Evolutionary conservation across 2,888 invertebrate species (phyloP).

Genomic region (Cylindroiulus punctatus): DNA sequence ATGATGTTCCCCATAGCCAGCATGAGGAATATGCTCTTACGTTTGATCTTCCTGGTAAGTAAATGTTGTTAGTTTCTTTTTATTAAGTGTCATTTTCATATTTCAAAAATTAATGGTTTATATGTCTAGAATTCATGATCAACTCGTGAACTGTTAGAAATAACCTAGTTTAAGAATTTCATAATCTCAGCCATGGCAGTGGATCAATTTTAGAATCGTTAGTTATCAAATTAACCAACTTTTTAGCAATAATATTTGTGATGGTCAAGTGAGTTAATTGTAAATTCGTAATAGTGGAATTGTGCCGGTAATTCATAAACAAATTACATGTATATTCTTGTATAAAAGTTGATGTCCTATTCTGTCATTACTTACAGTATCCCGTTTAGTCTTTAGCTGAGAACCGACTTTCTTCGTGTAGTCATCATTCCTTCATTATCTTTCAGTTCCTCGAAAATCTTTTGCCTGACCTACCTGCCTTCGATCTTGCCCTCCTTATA

Average conservation of each 20-base stretch:
- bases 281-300: too few relatives aligned
- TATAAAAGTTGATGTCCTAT: too few relatives aligned
- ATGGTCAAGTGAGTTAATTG: too few relatives aligned
- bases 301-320: too few relatives aligned
- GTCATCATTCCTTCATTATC: constrained; percentile 49
- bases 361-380: too few relatives aligned
- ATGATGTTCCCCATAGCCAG: constrained; percentile 66
- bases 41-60: constrained; percentile 64
- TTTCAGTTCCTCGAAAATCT: constrained; percentile 54
- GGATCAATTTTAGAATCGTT: too few relatives aligned
- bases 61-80: background rate
- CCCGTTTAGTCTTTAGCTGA: background rate
- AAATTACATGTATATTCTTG: too few relatives aligned
- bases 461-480: constrained; percentile 56
- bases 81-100: background rate
- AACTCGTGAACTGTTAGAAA: too few relatives aligned
- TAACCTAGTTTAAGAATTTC: too few relatives aligned
- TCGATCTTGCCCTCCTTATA: constrained; percentile 53
- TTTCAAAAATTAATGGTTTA: background rate
- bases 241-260: too few relatives aligned
- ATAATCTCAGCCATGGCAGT: too few relatives aligned
- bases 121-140: background rate
- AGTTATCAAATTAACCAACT: too few relatives aligned
- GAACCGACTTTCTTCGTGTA: background rate
- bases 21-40: constrained; percentile 63